Base-by-base conservation (phyloP, 2,113 vertebrate genomes). In the Chionis minor region DNA sequence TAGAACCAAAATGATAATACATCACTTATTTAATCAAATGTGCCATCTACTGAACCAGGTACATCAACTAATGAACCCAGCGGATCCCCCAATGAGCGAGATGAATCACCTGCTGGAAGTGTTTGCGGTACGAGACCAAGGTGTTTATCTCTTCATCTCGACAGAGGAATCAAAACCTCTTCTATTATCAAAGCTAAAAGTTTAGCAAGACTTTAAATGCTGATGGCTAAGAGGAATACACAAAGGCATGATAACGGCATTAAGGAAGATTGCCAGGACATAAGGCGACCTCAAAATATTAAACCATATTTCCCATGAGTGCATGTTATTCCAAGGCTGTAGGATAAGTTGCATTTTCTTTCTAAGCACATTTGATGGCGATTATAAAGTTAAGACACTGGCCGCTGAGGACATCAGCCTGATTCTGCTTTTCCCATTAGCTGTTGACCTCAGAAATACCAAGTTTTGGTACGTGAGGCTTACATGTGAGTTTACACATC, bases 31-130 rank as follows among this genome's bases (percentile, higher is more conserved):
- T 90, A 86, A 91, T 93, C 81, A 56, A 88, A 93, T 28, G 32
- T 54, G 77, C 90, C 78, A 85, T 69, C 82, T 85, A 77, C 79
- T 92, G 95, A 97, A 71, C 77, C 83, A 95, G 77, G 40, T 49
- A 78, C 77, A 91, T 91, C 44, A 30, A 44, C 66, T 86, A 94
- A 78, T 35, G 97, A 95, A 85, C 73, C 67, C 78, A 56, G 45
- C 19, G 81, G 91, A 65, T 92, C 28, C 42, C 80, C 72, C 80
- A 66, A 28, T 9, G 83, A 78, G 88, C 73, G 74, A 65, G 87
- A 51, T 17, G 74, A 63, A 81, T 88, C 74, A 82, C 78, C 92
- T 51, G 75, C 92, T 90, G 90, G 90, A 95, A 86, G 88, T 5
- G 38, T 14, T 73, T 54, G 63, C 81, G 35, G 67, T 6, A 26